Evolutionary conservation across 1,140 invertebrate species (phyloP), one percentile per base, ranked within the genome.

Genomic region (Saccostrea cuccullata): DNA sequence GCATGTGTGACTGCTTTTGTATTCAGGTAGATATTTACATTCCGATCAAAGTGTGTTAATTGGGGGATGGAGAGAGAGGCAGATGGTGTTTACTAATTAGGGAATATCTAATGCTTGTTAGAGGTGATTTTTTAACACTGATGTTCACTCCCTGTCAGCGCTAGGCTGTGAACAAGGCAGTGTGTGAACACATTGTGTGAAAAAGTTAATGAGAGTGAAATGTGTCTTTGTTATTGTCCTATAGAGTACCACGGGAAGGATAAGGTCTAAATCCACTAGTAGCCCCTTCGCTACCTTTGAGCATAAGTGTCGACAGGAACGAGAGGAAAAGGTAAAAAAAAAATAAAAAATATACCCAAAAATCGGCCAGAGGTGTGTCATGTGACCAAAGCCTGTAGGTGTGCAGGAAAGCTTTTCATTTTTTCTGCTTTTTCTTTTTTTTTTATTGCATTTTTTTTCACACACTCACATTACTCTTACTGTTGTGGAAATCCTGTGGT

Each of bases 211-310:
- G 13, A 36, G 70, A 77, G 30, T 77, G 70, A 30, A 30, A 30
- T 84, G 82, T 55, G 26, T 84, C 40, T 55, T 85, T 85, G 55
- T 60, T 56, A 60, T 64, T 85, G 82, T 84, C 40, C 30, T 85
- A 36, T 85, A 64, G 56, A 85, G 17, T 23, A 64, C 84, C 55
- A 23, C 55, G 9, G 55, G 84, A 30, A 85, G 84, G 58, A 58
- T 20, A 30, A 85, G 84, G 26, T 85, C 84, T 30, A 85, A 85
- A 85, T 85, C 84, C 0, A 85, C 84, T 85, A 85, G 84, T 85
- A 85, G 55, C 84, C 84, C 84, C 58, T 85, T 85, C 56, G 26
- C 55, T 36, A 85, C 84, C 58, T 85, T 85, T 64, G 84, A 85
- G 58, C 23, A 58, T 36, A 85, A 85, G 55, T 56, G 84, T 85